These are phyloP conservation scores for Sebastes matsubarae DNA, from an alignment of 2,797 vertebrate genomes.

Conservation along the genomic window DNA sequence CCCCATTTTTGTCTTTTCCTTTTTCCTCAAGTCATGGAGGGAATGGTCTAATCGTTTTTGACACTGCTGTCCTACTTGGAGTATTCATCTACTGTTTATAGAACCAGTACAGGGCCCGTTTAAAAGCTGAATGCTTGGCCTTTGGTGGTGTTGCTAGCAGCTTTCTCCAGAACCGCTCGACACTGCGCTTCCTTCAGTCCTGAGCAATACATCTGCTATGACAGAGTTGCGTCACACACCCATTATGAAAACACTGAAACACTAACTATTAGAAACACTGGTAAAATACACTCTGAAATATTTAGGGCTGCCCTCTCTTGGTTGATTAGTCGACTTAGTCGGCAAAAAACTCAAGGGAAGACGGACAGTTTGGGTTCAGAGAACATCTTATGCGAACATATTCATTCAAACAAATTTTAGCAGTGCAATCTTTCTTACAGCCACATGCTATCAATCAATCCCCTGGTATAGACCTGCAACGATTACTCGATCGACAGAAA, in stretches of 20 bases:
- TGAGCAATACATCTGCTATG: not conserved
- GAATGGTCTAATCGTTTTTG: constrained; percentile 57
- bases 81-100: constrained; percentile 46
- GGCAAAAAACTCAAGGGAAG: not conserved
- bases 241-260: no score
- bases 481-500: no score
- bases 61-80: constrained; percentile 68
- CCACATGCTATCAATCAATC: not conserved
- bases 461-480: no score
- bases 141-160: no score
- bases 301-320: no score
- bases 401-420: not conserved
- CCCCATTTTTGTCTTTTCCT: constrained; percentile 56
- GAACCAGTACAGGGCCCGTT: not conserved
- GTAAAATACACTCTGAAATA: no score
- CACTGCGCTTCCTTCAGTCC: not conserved
- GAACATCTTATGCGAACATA: not conserved
- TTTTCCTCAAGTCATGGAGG: constrained; percentile 43
- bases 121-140: not conserved
- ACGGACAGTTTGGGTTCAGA: not conserved
- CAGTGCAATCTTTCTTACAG: not conserved
- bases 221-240: not conserved
- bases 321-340: no score
- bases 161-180: not conserved
- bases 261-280: no score